Evolutionary conservation across 37 sponge, comb jelly and placozoan genomes (phyloP).

Genomic region (Eunapius fragilis): DNA sequence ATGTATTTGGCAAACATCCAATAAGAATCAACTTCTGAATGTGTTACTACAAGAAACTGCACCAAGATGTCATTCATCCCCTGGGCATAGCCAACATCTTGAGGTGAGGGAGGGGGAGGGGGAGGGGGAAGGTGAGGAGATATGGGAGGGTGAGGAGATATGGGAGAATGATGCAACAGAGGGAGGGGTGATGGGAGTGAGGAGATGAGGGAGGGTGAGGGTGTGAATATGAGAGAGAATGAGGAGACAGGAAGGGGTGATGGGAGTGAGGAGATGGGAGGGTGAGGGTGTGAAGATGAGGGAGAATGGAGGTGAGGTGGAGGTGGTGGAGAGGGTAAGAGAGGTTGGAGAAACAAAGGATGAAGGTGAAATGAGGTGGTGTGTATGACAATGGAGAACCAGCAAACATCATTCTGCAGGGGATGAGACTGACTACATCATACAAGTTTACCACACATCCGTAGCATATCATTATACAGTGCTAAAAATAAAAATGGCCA

Average conservation of each 20-base stretch:
- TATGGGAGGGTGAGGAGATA: neutral
- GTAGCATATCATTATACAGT: no score
- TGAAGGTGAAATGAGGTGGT: neutral
- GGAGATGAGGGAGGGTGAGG: neutral
- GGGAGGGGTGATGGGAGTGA: neutral
- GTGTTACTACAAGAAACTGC: slow-evolving; percentile 83
- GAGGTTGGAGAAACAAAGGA: neutral
- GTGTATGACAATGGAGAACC: no score
- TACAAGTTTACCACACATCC: no score
- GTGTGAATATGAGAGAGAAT: no score
- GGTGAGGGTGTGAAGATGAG: neutral
- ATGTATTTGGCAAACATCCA: slow-evolving; percentile 83
- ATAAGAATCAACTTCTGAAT: slow-evolving; percentile 87
- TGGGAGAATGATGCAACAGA: neutral
- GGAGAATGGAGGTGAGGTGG: neutral
- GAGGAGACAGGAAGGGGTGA: neutral
- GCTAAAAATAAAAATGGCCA: no score
- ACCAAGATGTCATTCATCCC: slow-evolving; percentile 93
- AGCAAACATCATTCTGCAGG: no score
- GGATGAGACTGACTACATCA: no score
- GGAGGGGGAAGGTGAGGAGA: neutral
- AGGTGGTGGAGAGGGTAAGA: neutral
- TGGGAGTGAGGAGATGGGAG: neutral
- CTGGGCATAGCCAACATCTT: slow-evolving; percentile 84
- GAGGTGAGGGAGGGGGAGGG: neutral